Base-by-base conservation (phyloP, 1,140 invertebrate genomes). In the Popillia japonica region DNA sequence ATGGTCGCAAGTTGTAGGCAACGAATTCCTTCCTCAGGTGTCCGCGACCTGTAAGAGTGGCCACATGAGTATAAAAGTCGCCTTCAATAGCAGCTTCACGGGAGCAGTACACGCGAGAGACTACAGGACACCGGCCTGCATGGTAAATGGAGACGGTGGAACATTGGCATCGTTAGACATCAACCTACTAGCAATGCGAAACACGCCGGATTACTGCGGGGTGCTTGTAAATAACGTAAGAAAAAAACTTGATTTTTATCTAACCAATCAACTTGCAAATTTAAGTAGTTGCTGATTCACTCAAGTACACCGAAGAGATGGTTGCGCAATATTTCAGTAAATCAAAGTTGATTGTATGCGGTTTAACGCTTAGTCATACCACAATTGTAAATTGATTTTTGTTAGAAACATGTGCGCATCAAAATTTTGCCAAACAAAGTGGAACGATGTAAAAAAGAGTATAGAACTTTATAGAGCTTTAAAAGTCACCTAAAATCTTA, bases 1-100 rank as follows among this genome's bases (percentile, higher is more conserved):
- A 80, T 86, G 83, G 83, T 87, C 88, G 81, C 90, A 91, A 86
- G 88, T 93, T 81, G 87, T 91, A 79, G 89, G 92, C 80, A 90
- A 88, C 55, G 94, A 96, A 78, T 96, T 96, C 87, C 90, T 92
- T 14, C 95, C 95, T 20, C 92, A 92, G 81, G 95, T 97, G 20
- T 93, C 93, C 77, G 95, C 95, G 68, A 95, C 94, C 78, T 97
- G 96, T 87, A 95, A 96, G 87, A 92, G 92, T 44, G 94, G 94
- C n/a, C 91, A 92, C 78, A 96, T 97, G 94, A 95, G 93, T 82
- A 95, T 97, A 83, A 92, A 91, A 84, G 94, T 96, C 40, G 91
- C 92, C 83, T 93, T 96, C 83, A 94, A 93, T 86, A 90, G 89
- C 80, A 90, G 90, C 87, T 93, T 92, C 86, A 87, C 89, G 82